Conservation (phyloP, 2,797 vertebrate species). For the Sebastes itinus region DNA sequence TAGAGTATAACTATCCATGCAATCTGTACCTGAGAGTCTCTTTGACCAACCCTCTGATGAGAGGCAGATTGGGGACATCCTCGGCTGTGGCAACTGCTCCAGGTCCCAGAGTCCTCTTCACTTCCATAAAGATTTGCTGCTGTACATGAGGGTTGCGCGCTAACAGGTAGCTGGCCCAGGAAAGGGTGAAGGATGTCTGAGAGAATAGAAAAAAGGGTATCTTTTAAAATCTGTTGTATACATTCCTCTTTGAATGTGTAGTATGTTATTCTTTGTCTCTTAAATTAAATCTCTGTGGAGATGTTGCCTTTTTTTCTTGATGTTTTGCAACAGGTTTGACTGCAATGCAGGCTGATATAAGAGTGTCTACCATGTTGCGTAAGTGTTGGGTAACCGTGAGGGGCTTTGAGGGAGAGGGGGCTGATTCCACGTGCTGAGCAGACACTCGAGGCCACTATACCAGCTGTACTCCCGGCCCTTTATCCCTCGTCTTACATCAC, state of each 20-base stretch:
- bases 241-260: neutral
- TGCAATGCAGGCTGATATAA: conserved; percentile 17
- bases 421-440: conserved; percentile 30
- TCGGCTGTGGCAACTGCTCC: conserved; percentile 79
- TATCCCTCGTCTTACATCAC: neutral
- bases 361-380: conserved; percentile 35
- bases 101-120: conserved; percentile 81
- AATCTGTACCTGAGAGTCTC: conserved; percentile 89
- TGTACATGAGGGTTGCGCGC: conserved; percentile 87
- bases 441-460: neutral
- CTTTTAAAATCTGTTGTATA: neutral
- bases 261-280: neutral
- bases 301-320: neutral
- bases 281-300: neutral
- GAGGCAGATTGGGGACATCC: conserved; percentile 85
- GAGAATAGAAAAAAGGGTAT: neutral
- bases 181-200: conserved; percentile 93
- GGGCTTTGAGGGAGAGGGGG: conserved; percentile 6
- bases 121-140: conserved; percentile 85
- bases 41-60: conserved; percentile 91
- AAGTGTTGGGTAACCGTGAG: conserved; percentile 36
- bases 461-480: conserved; percentile 32
- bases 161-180: conserved; percentile 91
- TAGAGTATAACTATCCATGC: neutral
- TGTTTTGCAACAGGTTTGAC: conserved; percentile 16